Base-by-base conservation (phyloP, 2,888 invertebrate species). In the Macaria liturata region DNA sequence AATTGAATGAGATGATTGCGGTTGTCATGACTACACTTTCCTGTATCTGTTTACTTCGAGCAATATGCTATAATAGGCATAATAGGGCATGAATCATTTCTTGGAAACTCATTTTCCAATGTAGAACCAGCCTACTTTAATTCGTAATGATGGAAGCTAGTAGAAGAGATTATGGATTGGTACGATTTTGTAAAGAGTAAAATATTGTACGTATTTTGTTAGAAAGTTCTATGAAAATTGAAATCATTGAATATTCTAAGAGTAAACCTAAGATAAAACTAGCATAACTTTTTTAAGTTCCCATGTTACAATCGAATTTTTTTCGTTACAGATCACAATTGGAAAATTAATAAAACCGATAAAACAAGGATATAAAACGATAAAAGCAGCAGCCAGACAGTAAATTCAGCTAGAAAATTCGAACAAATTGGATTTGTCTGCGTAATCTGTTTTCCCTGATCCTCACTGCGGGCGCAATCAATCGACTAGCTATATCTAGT, bases 1-100 rank as follows among this genome's bases (percentile, higher is more conserved):
- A 86, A 86, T 86, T 87, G 82, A 72, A 81, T 83, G 80, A 85
- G 72, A 83, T 82, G 81, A 85, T 83, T 88, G 78, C 80, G 68
- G 66, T 64, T 74, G 78, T 80, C 82, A 81, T 81, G 79, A 78
- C 76, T 80, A 80, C 79, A 39, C 39, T 54, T 54, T 59, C 58
- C 58, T 59, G 53, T 49, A 4, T 46, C 49, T 58, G 50, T 59
- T 54, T 46, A 51, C 47, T 6, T 9, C 9, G 30, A 20, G 31
- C n/a, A 20, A 20, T 20, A 2, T 20, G 20, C 20, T 20, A 20
- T n/a, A 31, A 9, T 9, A n/a, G 34, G 20, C 5, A 34, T 32
- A 34, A 9, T 7, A 9, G 34, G 0, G 30, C 9, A 51, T 58
- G 54, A 54, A 30, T 54, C 49, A 50, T 44, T 54, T 58, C 49